Base-by-base conservation (phyloP, 2,797 vertebrate genomes). In the Sebastes vulpes region DNA sequence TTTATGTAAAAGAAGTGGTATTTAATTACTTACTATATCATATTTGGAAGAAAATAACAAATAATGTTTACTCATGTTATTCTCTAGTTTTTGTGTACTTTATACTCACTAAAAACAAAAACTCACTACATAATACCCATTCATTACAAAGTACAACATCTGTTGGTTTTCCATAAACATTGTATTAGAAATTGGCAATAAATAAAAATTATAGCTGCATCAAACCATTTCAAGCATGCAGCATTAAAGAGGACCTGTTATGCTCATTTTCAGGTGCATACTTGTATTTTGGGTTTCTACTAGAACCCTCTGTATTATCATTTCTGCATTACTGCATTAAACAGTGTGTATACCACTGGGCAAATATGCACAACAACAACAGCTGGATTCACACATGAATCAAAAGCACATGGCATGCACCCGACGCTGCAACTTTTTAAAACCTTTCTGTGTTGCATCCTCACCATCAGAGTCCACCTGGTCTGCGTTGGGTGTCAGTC, bases 401-500 rank as follows among this genome's bases (percentile, higher is more conserved):
- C 11, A 26, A 63, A 46, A 46, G 29, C 25, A 38, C 65, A 7
- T 58, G 42, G 54, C 21, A 46, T 21, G 11, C 11, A 53, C 4
- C 21, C 3, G 3, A 32, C 1, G 1, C 18, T 21, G 3, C 11
- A 28, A 61, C 12, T 9, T 26, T 46, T 25, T 18, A 14, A 78
- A 46, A 9, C 3, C 9, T 60, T 63, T 10, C 10, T 54, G 56
- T 2, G 65, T 48, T 9, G 21, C 9, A 56, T 4, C 70, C 96
- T 97, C 86, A 99, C 99, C 98, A 4, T 99, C 97, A 6, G 95
- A 86, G 85, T 99, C 98, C 79, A 97, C 84, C 88, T 99, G 99
- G 74, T 95, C 97, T 48, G 94, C 94, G 70, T 99, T 99, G 88
- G 96, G 96, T 6, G 98, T 97, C 6, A 99, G 97, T 67, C 99